Percentiles rank a stretch among this genome's conserved stretches.
These are phyloP conservation scores for Leptogaster cylindrica DNA, from an alignment of 2,888 invertebrate species.

Conservation along the genomic window DNA sequence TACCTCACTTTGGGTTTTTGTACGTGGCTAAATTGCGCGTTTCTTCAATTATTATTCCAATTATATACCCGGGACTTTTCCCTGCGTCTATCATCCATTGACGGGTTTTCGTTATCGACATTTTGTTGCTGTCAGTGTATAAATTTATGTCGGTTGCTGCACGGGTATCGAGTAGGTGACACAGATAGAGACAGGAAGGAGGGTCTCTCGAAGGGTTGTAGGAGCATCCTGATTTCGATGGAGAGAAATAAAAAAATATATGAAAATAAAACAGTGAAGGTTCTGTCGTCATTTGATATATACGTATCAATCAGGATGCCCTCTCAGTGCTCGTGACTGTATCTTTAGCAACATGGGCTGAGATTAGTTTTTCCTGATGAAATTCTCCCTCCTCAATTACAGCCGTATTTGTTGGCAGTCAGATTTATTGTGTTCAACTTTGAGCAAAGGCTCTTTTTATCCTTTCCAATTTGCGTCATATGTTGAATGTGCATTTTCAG, in stretches of 20 bases:
- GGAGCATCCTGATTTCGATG: no score
- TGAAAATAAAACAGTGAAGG: conserved; percentile 43
- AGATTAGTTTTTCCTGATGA: conserved; percentile 43
- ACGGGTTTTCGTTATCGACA: conserved; percentile 43
- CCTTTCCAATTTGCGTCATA: neutral
- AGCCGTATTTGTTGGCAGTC: conserved; percentile 46
- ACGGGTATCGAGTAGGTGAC: conserved; percentile 22
- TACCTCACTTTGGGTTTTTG: conserved; percentile 42
- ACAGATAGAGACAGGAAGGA: neutral
- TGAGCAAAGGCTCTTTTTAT: conserved; percentile 37
- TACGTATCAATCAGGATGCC: conserved; percentile 45
- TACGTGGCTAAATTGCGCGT: conserved; percentile 44
- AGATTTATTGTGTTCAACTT: conserved; percentile 47
- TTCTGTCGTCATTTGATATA: conserved; percentile 46
- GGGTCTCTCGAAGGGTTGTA: neutral
- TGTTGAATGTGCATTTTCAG: no score
- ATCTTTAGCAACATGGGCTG: conserved; percentile 34
- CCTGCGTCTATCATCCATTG: conserved; percentile 46
- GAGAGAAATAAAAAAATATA: no score
- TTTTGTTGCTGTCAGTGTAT: conserved; percentile 45
- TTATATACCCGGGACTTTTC: conserved; percentile 45
- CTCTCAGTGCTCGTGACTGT: conserved; percentile 2
- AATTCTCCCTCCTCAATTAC: conserved; percentile 45
- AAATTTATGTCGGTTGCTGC: conserved; percentile 44
- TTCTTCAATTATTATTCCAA: conserved; percentile 48